Evolutionary conservation across 2,888 invertebrate species (phyloP).

Genomic region (Siphlonurus alternatus): DNA sequence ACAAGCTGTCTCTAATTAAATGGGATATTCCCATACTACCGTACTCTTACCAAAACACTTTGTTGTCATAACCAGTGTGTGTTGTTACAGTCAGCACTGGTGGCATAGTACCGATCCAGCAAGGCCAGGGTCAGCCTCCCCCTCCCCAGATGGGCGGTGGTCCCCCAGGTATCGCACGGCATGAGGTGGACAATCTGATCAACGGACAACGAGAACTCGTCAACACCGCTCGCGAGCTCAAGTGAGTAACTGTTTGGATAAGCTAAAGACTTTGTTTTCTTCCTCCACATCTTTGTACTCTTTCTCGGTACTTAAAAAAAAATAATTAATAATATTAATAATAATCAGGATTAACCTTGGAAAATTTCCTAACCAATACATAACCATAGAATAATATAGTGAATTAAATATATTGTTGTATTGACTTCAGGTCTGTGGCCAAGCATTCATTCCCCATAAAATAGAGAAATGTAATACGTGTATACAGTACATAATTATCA

Average conservation of each 20-base stretch:
- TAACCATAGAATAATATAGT: no score
- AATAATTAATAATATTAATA: neutral
- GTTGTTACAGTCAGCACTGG: neutral
- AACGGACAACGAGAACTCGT: slow-evolving; percentile 71
- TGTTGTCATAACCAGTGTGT: no score
- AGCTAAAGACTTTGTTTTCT: neutral
- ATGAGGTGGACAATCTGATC: slow-evolving; percentile 77
- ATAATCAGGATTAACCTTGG: neutral
- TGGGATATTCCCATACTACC: no score
- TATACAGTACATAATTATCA: no score
- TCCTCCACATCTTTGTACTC: neutral
- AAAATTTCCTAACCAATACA: no score
- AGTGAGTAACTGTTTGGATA: no score
- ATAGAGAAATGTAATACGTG: no score
- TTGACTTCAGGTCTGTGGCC: no score
- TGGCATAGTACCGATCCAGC: neutral
- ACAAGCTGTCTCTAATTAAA: no score
- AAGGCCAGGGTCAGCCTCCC: slow-evolving; percentile 18
- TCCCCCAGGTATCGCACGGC: slow-evolving; percentile 54
- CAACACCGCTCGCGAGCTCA: slow-evolving; percentile 62
- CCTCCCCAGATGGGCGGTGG: slow-evolving; percentile 14
- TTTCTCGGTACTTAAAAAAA: neutral
- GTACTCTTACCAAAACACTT: no score
- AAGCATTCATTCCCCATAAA: no score
- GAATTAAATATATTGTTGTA: no score